These are phyloP conservation scores for Drosophila busckii DNA, from an alignment of 1,140 invertebrate species.

Conservation along the genomic window DNA sequence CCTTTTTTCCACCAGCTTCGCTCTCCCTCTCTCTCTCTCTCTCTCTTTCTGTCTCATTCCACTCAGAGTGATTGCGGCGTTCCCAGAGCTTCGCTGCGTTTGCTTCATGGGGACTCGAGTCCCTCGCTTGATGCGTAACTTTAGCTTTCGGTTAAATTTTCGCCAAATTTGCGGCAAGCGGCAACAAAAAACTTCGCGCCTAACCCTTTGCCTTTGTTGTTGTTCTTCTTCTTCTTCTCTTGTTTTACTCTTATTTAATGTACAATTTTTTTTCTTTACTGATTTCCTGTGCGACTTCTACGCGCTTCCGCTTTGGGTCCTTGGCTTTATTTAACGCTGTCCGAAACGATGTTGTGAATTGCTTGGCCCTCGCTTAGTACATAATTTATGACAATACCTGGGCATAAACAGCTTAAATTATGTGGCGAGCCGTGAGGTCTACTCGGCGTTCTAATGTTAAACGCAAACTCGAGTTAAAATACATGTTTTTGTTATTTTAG, in stretches of 20 bases:
- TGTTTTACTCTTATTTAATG: constrained; percentile 11
- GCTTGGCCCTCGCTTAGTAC: constrained; percentile 58
- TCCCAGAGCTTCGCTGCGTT: constrained; percentile 31
- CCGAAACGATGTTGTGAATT: constrained; percentile 67
- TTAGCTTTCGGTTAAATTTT: constrained; percentile 46
- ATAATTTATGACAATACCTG: constrained; percentile 63
- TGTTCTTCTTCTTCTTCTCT: neutral
- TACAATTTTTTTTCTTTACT: constrained; percentile 30
- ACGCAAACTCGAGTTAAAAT: constrained; percentile 6
- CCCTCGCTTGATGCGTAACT: constrained; percentile 15
- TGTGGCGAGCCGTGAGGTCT: constrained; percentile 32
- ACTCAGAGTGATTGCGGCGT: constrained; percentile 11
- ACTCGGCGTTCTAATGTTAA: constrained; percentile 21
- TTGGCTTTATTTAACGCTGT: constrained; percentile 25
- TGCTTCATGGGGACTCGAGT: constrained; percentile 31
- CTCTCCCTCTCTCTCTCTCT: too few relatives aligned
- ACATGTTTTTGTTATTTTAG: neutral
- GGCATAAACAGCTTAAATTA: constrained; percentile 70
- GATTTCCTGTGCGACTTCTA: constrained; percentile 55
- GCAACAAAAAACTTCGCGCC: constrained; percentile 20
- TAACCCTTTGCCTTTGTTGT: constrained; percentile 35
- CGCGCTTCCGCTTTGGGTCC: constrained; percentile 47
- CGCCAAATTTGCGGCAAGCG: constrained; percentile 44
- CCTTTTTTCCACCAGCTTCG: constrained; percentile 2
- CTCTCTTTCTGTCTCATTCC: neutral